Percentiles rank a stretch among this genome's conserved stretches.
These are phyloP conservation scores for Aselliscus stoliczkanus DNA, from an alignment of 2,797 vertebrate species.

Conservation along the genomic window DNA sequence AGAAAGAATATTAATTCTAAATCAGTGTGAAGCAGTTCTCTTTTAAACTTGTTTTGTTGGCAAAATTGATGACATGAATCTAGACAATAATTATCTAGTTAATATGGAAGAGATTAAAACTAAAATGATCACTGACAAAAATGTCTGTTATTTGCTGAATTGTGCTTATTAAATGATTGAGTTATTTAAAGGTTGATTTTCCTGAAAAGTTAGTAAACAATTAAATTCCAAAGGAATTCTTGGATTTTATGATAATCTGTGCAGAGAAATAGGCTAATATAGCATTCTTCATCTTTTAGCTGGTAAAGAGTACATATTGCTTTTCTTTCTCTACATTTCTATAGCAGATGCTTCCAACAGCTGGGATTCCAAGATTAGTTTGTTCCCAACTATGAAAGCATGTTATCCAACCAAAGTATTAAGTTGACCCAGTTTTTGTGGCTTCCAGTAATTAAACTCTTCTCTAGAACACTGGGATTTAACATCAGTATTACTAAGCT, in stretches of 20 bases:
- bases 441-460: constrained; percentile 25
- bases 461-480: constrained; percentile 9
- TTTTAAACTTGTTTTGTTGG: not conserved
- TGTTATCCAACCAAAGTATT: not conserved
- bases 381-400: constrained; percentile 42
- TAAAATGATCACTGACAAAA: not conserved
- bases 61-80: not conserved
- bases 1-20: not conserved
- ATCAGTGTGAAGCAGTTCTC: not conserved
- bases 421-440: constrained; percentile 43
- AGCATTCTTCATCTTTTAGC: not conserved
- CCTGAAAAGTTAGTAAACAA: constrained; percentile 41
- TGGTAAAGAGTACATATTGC: constrained; percentile 33
- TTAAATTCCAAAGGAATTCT: not conserved
- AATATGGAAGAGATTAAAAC: constrained; percentile 28
- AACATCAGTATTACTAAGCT: constrained; percentile 6
- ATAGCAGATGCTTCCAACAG: constrained; percentile 45
- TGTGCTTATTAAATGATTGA: constrained; percentile 25
- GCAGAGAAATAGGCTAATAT: not conserved
- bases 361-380: constrained; percentile 63
- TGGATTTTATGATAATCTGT: constrained; percentile 32
- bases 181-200: constrained; percentile 30
- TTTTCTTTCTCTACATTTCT: not conserved
- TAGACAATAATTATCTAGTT: constrained; percentile 34
- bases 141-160: not conserved